phyloP scores from a whole-genome alignment of 2,888 invertebrate genomes.

The Eupithecia subfuscata region DNA sequence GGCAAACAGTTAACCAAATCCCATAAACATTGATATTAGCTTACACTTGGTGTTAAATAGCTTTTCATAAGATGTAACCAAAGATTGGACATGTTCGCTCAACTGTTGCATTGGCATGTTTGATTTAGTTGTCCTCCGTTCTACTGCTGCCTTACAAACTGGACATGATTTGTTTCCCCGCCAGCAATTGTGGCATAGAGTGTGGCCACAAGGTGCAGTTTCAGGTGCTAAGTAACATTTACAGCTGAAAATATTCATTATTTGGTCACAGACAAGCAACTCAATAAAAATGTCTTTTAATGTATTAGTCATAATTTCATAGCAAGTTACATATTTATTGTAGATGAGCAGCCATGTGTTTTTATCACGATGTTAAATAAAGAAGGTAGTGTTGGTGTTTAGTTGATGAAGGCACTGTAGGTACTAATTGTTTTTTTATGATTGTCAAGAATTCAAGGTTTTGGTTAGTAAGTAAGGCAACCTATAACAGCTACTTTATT shows the following conservation, averaged over 20 bases:
- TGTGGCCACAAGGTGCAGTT: constrained; percentile 71
- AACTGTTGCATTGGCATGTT: constrained; percentile 62
- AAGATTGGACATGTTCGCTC: constrained; percentile 59
- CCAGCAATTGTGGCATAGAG: constrained; percentile 73
- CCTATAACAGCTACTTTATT: neutral
- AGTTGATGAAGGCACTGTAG: neutral
- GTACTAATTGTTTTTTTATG: neutral
- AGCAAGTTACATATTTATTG: neutral
- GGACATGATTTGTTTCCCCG: constrained; percentile 60
- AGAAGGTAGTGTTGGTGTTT: neutral
- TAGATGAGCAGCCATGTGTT: no score
- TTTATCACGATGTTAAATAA: neutral
- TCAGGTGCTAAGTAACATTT: constrained; percentile 68
- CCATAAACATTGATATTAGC: constrained; percentile 33
- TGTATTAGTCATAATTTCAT: neutral
- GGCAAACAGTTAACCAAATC: neutral
- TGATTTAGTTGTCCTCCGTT: constrained; percentile 57
- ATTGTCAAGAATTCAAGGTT: neutral
- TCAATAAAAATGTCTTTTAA: neutral
- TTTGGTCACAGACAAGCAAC: neutral
- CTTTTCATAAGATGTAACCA: constrained; percentile 64
- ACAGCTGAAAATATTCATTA: constrained; percentile 60
- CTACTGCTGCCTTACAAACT: constrained; percentile 57
- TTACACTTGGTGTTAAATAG: constrained; percentile 68
- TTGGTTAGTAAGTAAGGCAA: neutral